Conservation (phyloP, 2,888 invertebrate genomes). For the Patella pellucida region DNA sequence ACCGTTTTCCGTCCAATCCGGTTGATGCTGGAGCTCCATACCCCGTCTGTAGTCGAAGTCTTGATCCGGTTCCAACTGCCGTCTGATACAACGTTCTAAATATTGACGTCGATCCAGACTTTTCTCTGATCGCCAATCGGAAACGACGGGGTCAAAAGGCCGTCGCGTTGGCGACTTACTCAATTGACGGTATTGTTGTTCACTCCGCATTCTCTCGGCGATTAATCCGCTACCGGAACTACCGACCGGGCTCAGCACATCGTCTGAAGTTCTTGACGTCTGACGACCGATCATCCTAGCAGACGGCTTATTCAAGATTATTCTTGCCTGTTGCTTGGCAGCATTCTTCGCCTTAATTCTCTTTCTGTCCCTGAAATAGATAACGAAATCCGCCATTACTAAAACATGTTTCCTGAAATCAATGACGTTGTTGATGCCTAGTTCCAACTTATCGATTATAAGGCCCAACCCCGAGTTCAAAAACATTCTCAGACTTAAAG, state of each 20-base stretch:
- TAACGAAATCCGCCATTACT: not conserved
- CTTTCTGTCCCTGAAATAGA: slow-evolving; percentile 41
- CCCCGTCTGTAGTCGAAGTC: not conserved
- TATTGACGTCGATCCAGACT: not conserved
- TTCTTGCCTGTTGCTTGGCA: slow-evolving; percentile 29
- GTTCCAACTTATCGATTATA: no score
- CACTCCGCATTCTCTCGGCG: not conserved
- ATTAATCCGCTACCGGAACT: not conserved
- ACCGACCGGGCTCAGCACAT: not conserved
- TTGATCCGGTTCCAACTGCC: not conserved
- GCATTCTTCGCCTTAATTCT: slow-evolving; percentile 40
- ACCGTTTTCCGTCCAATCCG: not conserved
- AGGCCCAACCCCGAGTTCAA: no score
- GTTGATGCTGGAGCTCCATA: not conserved
- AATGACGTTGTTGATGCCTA: no score
- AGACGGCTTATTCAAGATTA: slow-evolving; percentile 21
- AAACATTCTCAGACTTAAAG: no score
- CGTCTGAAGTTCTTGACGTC: not conserved
- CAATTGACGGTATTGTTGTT: not conserved
- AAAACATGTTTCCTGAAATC: not conserved
- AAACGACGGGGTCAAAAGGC: not conserved
- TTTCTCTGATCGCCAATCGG: not conserved
- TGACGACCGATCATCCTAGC: not conserved
- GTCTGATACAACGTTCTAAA: slow-evolving; percentile 4
- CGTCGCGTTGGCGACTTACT: not conserved